These are phyloP conservation scores for Trigoniulus corallinus DNA, from an alignment of 1,140 invertebrate genomes.

Conservation along the genomic window DNA sequence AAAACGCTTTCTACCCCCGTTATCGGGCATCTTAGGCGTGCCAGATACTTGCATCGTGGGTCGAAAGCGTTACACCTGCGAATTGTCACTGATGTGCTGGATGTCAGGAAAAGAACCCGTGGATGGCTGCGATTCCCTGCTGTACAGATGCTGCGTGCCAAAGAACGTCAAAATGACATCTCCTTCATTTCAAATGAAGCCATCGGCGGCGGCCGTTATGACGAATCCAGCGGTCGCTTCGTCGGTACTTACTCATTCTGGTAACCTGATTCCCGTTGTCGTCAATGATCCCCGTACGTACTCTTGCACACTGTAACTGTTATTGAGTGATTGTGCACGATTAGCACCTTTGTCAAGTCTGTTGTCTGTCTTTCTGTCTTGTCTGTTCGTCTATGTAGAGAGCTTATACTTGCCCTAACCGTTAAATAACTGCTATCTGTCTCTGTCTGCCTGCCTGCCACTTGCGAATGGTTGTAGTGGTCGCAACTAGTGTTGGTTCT, in stretches of 20 bases:
- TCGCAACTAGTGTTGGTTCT: too few relatives aligned
- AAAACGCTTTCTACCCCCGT: conserved; percentile 2
- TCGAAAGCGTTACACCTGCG: conserved; percentile 53
- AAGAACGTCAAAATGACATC: conserved; percentile 9
- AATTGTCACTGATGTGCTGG: conserved; percentile 86
- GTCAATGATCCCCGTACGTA: conserved; percentile 39
- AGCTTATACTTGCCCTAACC: too few relatives aligned
- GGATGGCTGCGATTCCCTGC: conserved; percentile 60
- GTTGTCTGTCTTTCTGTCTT: too few relatives aligned
- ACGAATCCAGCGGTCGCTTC: not conserved
- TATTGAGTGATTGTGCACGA: too few relatives aligned
- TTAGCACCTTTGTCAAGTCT: too few relatives aligned
- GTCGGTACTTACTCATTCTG: conserved; percentile 4
- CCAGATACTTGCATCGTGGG: conserved; percentile 17
- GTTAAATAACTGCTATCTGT: too few relatives aligned
- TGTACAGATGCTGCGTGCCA: conserved; percentile 63
- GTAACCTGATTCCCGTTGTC: conserved; percentile 13
- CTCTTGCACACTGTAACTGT: too few relatives aligned
- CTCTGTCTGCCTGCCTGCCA: too few relatives aligned
- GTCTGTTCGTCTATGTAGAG: too few relatives aligned
- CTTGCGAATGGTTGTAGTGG: too few relatives aligned
- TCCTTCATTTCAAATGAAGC: conserved; percentile 23
- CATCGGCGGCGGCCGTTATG: conserved; percentile 36
- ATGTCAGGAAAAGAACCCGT: conserved; percentile 72
- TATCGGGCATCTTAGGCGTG: conserved; percentile 5